Base-by-base conservation (phyloP, 2,888 invertebrate species). In the Drosophila paramelanica region DNA sequence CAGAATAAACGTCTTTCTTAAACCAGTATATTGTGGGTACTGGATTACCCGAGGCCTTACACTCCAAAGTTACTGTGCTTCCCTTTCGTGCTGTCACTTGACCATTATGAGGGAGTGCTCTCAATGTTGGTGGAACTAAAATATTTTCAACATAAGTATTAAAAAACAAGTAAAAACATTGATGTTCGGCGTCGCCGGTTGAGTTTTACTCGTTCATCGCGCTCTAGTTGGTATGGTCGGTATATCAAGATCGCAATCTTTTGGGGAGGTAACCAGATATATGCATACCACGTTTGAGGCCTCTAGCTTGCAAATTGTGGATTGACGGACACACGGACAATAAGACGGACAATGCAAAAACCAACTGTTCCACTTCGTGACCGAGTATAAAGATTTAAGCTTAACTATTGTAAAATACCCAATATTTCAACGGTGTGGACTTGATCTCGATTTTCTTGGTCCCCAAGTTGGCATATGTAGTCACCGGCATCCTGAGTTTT, bases 371-470 rank as follows among this genome's bases (percentile, higher is more conserved):
- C 3, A 23, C 23, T 23, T 23, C 23, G 3, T 23, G 23, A 23
- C 3, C 4, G 23, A 23, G 23, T 23, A 23, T 23, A 4, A 23
- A 23, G 23, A 23, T 3, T 23, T 23, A 33, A 5, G 50, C 46
- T 33, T 25, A 42, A 23, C 25, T 56, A 39, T 36, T 20, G 2
- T 6, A 4, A 10, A 39, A 10, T 89, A 92, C 92, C 92, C 71
- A 95, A 91, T 55, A 96, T 95, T 86, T 95, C 95, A n/a, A 96
- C 95, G 0, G 95, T 95, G 90, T 95, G 95, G 0, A 95, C 95
- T 90, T 95, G 95, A 89, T 95, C 95, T 0, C 94, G 92, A 10
- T 94, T 94, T 62, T 95, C 94, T n/a, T 94, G 94, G 90, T 95
- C 95, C 0, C 95, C 95, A 42, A 96, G 94, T 91, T 95, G 95